Evolutionary conservation across 2,797 vertebrate genomes (phyloP).

Genomic region (Enteromius afrohamiltoni): DNA sequence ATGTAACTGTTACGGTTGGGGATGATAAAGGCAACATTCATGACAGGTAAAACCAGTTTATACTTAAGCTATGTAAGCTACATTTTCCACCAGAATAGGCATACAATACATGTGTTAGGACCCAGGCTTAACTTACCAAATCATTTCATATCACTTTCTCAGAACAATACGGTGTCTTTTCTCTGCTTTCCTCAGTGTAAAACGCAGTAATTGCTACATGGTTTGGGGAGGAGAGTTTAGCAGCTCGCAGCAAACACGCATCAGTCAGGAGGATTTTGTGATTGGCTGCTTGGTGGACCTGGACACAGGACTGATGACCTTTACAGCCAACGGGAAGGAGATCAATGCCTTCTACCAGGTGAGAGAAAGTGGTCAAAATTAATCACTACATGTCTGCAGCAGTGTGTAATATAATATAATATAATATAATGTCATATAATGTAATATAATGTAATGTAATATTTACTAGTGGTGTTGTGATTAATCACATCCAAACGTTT

Average conservation of each 20-base stretch:
- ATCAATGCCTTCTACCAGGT: slow-evolving; percentile 97
- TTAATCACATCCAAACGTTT: too few species aligned
- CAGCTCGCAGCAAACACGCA: slow-evolving; percentile 87
- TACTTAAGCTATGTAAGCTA: neutral
- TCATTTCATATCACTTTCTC: slow-evolving; percentile 13
- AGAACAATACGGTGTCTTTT: neutral
- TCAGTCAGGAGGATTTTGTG: slow-evolving; percentile 89
- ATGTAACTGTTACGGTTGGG: slow-evolving; percentile 90
- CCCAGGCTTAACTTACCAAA: neutral
- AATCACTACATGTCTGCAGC: neutral
- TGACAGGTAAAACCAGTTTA: slow-evolving; percentile 80
- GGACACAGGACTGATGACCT: slow-evolving; percentile 94
- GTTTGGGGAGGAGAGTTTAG: slow-evolving; percentile 93
- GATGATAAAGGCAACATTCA: slow-evolving; percentile 94
- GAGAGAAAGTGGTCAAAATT: slow-evolving; percentile 30
- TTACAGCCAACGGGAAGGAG: slow-evolving; percentile 93
- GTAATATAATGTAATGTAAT: too few species aligned
- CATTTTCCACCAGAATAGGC: neutral
- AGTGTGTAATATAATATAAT: neutral
- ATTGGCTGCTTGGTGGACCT: slow-evolving; percentile 93
- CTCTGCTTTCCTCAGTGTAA: slow-evolving; percentile 79
- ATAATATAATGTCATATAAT: too few species aligned
- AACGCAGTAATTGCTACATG: slow-evolving; percentile 96
- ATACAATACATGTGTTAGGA: neutral
- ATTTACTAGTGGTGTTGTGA: too few species aligned